These are phyloP conservation scores for Florisuga fusca DNA, from an alignment of 2,797 vertebrate genomes.

Conservation along the genomic window DNA sequence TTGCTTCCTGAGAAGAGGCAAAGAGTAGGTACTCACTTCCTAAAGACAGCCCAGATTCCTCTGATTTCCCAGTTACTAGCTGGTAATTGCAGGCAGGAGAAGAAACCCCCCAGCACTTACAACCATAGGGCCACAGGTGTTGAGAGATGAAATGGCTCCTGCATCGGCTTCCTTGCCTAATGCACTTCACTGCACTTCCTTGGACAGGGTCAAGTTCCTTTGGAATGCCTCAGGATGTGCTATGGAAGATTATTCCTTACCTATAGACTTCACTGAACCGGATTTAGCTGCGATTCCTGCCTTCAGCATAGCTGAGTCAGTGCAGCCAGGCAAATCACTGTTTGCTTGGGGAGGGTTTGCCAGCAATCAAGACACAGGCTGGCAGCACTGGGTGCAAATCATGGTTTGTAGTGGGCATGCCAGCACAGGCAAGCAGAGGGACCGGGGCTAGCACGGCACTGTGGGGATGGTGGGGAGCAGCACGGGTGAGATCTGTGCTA, in stretches of 20 bases:
- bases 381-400: background rate
- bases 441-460: rapidly evolving
- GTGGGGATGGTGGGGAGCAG: rapidly evolving
- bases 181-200: background rate
- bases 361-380: background rate
- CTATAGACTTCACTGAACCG: background rate
- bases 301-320: constrained; percentile 40
- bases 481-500: background rate
- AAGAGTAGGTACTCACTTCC: constrained; percentile 35
- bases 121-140: background rate
- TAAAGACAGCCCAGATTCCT: constrained; percentile 40
- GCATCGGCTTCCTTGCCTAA: background rate
- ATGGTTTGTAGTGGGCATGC: background rate
- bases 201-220: background rate
- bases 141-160: background rate
- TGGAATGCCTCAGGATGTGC: background rate
- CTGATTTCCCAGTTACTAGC: background rate
- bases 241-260: background rate
- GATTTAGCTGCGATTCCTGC: background rate
- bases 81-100: background rate
- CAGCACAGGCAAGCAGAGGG: background rate
- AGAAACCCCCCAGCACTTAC: background rate
- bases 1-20: constrained; percentile 30
- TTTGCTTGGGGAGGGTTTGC: constrained; percentile 40
- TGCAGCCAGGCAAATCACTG: constrained; percentile 19